Evolutionary conservation across 2,888 invertebrate species (phyloP).

Genomic region (Laothoe populi): DNA sequence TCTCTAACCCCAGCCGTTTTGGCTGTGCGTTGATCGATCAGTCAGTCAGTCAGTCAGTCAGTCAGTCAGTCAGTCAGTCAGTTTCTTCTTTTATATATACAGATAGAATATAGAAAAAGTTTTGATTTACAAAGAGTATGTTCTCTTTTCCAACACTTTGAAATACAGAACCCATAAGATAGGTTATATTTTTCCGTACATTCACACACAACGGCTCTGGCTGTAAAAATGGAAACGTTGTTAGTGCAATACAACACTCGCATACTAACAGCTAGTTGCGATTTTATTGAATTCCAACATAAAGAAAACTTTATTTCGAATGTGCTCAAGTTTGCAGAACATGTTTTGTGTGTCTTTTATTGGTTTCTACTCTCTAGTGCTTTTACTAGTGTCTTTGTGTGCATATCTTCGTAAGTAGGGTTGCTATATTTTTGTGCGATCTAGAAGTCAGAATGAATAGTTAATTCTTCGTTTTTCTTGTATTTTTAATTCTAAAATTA

Average conservation of each 20-base stretch:
- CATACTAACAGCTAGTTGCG: conserved; percentile 36
- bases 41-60: too few relatives aligned
- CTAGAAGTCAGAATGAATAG: neutral
- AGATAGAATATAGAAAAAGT: too few relatives aligned
- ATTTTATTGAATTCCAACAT: conserved; percentile 38
- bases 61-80: too few relatives aligned
- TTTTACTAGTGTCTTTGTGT: neutral
- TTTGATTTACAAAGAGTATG: too few relatives aligned
- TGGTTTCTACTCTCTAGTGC: conserved; percentile 6
- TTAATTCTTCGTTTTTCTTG: too few relatives aligned
- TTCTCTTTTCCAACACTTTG: too few relatives aligned
- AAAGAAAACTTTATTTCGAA: conserved; percentile 36
- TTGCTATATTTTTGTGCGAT: neutral
- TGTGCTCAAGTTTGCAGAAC: conserved; percentile 31
- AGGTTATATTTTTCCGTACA: neutral
- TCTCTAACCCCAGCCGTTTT: too few relatives aligned
- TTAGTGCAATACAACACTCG: conserved; percentile 32
- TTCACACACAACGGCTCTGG: neutral
- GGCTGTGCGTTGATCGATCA: too few relatives aligned
- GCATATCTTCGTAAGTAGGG: neutral
- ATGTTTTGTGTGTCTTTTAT: conserved; percentile 30
- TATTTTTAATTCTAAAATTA: too few relatives aligned
- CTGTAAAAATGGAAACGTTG: conserved; percentile 34
- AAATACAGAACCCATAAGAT: neutral
- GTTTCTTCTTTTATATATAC: too few relatives aligned